These are phyloP conservation scores for Leptura quadrifasciata DNA, from an alignment of 2,888 invertebrate genomes.

Conservation along the genomic window DNA sequence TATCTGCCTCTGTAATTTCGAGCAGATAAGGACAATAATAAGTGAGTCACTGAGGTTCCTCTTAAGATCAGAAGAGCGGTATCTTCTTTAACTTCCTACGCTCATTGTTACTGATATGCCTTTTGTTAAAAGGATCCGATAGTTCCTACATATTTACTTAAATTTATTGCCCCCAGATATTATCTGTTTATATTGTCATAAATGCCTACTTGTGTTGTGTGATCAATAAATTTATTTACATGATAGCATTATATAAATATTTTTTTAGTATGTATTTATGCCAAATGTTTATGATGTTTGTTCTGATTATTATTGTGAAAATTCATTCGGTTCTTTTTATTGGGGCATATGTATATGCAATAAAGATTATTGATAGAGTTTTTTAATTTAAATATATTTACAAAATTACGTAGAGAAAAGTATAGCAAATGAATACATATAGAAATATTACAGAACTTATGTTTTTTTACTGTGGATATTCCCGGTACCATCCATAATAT, in stretches of 20 bases:
- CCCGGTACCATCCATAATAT: no score
- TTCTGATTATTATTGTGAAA: neutral
- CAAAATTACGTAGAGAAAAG: no score
- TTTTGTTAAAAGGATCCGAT: no score
- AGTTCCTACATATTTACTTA: no score
- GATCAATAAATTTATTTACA: neutral
- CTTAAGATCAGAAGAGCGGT: no score
- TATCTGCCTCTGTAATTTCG: neutral
- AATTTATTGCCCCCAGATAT: neutral
- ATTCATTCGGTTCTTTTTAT: neutral
- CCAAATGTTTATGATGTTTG: neutral
- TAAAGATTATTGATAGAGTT: neutral
- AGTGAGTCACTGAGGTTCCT: no score
- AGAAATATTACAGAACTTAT: no score
- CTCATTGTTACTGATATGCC: no score
- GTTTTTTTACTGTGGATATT: no score
- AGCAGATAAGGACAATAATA: neutral
- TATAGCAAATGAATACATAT: no score
- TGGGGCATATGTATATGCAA: neutral
- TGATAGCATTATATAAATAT: neutral
- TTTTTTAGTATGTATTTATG: neutral
- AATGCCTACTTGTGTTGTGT: neutral
- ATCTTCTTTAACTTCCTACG: no score
- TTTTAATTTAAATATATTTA: no score
- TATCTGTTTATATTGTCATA: neutral